Percentiles rank a stretch among this genome's conserved stretches.
These are phyloP conservation scores for Neoascia interrupta DNA, from an alignment of 2,888 invertebrate species.

Conservation along the genomic window DNA sequence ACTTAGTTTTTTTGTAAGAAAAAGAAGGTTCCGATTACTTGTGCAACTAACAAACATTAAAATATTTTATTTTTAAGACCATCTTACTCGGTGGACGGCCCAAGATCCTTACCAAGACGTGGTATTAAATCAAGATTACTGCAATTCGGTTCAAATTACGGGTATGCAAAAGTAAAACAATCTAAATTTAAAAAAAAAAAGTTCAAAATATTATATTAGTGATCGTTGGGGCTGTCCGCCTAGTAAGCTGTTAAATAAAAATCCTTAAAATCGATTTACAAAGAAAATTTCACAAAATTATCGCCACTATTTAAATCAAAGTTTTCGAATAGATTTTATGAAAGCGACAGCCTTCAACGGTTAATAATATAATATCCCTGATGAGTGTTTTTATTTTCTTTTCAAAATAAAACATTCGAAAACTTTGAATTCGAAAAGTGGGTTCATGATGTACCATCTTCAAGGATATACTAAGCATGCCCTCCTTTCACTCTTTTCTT, in stretches of 20 bases:
- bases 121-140: constrained; percentile 94
- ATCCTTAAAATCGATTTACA: neutral
- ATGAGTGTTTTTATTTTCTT: no score
- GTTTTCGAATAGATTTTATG: constrained; percentile 77
- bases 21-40: no score
- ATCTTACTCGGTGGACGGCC: constrained; percentile 86
- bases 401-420: constrained; percentile 41
- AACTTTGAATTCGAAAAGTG: constrained; percentile 58
- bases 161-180: constrained; percentile 85
- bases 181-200: constrained; percentile 13
- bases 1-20: neutral
- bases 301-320: constrained; percentile 74
- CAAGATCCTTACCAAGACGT: constrained; percentile 92
- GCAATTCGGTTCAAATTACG: constrained; percentile 93
- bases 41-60: no score
- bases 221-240: constrained; percentile 79
- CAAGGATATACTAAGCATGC: neutral
- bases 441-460: neutral
- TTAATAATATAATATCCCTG: constrained; percentile 74
- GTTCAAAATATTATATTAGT: constrained; percentile 74
- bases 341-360: constrained; percentile 78
- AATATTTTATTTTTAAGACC: constrained; percentile 75
- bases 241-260: constrained; percentile 67
- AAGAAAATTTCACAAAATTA: no score
- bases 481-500: constrained; percentile 70